Conservation (phyloP, 1,140 invertebrate species). For the Luehdorfia chinensis region DNA sequence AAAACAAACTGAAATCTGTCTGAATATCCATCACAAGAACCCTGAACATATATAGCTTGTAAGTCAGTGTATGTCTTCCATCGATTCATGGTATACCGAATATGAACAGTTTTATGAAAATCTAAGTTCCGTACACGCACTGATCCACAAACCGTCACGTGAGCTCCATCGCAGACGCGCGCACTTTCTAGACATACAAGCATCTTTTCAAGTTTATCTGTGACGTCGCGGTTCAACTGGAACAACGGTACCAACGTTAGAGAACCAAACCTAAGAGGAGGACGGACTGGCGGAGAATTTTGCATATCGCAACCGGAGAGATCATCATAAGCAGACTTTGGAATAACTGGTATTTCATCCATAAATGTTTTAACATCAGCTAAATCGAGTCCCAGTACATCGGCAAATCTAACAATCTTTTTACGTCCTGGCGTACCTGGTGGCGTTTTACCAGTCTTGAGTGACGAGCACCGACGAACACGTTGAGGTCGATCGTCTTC, state of each 20-base stretch:
- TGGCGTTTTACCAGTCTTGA: conserved; percentile 94
- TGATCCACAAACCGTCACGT: conserved; percentile 88
- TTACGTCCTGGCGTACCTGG: conserved; percentile 92
- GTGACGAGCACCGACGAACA: conserved; percentile 87
- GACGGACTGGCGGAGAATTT: conserved; percentile 47
- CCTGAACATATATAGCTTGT: conserved; percentile 88
- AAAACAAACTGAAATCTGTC: conserved; percentile 91
- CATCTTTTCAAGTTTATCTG: conserved; percentile 88
- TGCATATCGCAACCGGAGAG: conserved; percentile 78
- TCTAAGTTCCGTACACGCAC: conserved; percentile 93
- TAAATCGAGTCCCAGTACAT: conserved; percentile 94
- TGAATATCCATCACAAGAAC: conserved; percentile 95
- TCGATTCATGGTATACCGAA: conserved; percentile 90
- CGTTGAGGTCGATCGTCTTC: conserved; percentile 79
- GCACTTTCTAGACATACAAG: conserved; percentile 93
- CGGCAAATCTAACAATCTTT: conserved; percentile 97
- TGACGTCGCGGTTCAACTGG: conserved; percentile 85
- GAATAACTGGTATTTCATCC: conserved; percentile 92
- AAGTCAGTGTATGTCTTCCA: conserved; percentile 92
- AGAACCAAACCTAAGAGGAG: conserved; percentile 67
- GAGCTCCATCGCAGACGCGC: conserved; percentile 82
- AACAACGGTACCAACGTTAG: conserved; percentile 85
- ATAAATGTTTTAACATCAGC: conserved; percentile 93
- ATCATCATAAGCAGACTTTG: conserved; percentile 90
- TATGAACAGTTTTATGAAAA: conserved; percentile 93